These are phyloP conservation scores for Microctonus aethiopoides DNA, from an alignment of 2,888 invertebrate species.

Conservation along the genomic window DNA sequence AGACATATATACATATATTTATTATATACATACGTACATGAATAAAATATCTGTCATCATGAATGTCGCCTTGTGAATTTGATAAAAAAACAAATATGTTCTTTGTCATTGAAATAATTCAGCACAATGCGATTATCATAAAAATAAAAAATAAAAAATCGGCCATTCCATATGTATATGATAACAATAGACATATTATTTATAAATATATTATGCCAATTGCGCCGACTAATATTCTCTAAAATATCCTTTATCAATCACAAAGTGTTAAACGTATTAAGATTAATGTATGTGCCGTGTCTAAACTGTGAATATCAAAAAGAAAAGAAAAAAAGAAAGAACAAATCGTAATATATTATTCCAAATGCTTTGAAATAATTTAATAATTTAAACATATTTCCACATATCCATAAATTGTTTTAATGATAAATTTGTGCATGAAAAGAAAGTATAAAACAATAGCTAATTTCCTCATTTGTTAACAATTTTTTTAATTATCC, in stretches of 20 bases:
- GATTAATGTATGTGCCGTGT: slow-evolving; percentile 33
- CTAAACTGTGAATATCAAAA: slow-evolving; percentile 40
- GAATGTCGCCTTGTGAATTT: neutral
- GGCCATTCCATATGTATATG: neutral
- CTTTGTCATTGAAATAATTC: neutral
- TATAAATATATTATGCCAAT: slow-evolving; percentile 4
- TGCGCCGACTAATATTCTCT: neutral
- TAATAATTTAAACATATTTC: neutral
- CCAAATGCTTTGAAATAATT: neutral
- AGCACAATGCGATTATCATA: neutral
- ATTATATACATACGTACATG: too few species aligned
- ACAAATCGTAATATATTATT: neutral
- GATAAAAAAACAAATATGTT: neutral
- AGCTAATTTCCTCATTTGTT: slow-evolving; percentile 1
- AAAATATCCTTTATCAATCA: neutral
- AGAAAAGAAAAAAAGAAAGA: slow-evolving; percentile 24
- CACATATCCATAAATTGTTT: neutral
- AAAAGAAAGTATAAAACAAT: neutral
- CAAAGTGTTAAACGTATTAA: slow-evolving; percentile 2
- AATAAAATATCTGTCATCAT: neutral
- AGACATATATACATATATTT: too few species aligned
- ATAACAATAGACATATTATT: neutral
- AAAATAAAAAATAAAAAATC: neutral
- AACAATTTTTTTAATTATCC: slow-evolving; percentile 6
- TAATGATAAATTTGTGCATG: neutral